These are phyloP conservation scores for Acyrthosiphon pisum DNA, from an alignment of 1,140 invertebrate species.

Conservation along the genomic window DNA sequence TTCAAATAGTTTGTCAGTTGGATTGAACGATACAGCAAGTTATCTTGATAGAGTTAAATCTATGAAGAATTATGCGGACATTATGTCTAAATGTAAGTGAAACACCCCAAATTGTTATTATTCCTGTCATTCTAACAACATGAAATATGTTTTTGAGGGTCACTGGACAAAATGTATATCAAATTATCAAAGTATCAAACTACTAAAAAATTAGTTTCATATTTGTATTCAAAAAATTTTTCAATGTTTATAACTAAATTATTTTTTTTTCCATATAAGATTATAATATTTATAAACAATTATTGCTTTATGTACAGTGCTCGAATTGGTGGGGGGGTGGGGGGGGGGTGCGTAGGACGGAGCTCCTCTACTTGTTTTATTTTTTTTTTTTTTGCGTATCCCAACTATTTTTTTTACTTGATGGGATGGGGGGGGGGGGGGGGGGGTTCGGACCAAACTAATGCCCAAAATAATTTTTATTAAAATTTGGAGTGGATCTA, in stretches of 20 bases:
- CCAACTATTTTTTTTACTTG: too few species aligned
- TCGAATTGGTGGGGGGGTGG: too few species aligned
- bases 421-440: too few species aligned
- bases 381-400: too few species aligned
- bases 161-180: not conserved
- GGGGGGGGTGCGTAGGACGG: too few species aligned
- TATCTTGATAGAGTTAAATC: not conserved
- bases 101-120: not conserved
- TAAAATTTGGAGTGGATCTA: too few species aligned
- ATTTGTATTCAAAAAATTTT: not conserved
- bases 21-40: not conserved
- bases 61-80: not conserved
- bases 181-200: not conserved
- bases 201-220: not conserved
- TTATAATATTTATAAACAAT: not conserved
- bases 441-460: too few species aligned
- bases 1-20: conserved; percentile 14
- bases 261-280: not conserved
- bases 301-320: not conserved
- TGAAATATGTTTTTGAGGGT: too few species aligned
- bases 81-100: conserved; percentile 12
- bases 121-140: too few species aligned
- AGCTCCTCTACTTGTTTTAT: too few species aligned
- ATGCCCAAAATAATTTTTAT: too few species aligned
- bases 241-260: not conserved